phyloP scores from a whole-genome alignment of 1,140 invertebrate species.

The Hestina assimilis region DNA sequence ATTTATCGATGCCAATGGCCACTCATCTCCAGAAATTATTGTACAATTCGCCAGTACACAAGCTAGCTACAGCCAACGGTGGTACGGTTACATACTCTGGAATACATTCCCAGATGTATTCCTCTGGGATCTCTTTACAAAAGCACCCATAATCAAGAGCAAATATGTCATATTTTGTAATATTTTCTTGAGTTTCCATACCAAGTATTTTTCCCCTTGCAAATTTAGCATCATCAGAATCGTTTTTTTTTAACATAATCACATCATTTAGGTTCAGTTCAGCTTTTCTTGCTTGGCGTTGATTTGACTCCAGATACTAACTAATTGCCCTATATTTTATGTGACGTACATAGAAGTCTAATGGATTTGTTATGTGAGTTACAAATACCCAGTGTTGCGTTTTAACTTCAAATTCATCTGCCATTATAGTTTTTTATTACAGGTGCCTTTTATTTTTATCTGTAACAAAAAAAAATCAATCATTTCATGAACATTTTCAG shows the following conservation, averaged over 20 bases:
- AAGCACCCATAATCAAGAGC: conserved; percentile 16
- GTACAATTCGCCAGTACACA: conserved; percentile 12
- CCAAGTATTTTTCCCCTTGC: conserved; percentile 6
- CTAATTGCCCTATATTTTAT: conserved; percentile 6
- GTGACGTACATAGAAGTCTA: conserved; percentile 14
- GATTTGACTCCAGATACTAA: not conserved
- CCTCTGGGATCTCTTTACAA: not conserved
- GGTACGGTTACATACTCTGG: not conserved
- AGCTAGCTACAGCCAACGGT: conserved; percentile 9
- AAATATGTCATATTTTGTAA: not conserved
- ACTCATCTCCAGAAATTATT: not conserved
- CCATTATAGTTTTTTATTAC: no score
- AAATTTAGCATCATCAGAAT: not conserved
- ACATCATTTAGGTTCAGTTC: not conserved
- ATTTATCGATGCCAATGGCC: not conserved
- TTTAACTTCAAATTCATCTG: not conserved
- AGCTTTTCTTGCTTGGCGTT: not conserved
- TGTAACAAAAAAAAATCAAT: no score
- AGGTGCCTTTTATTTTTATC: no score
- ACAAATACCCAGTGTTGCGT: conserved; percentile 20
- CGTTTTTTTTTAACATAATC: not conserved
- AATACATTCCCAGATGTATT: conserved; percentile 8
- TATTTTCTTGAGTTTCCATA: not conserved
- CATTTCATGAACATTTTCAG: no score
- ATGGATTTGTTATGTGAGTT: conserved; percentile 17